phyloP scores from a whole-genome alignment of 2,888 invertebrate species.

The Amphipoea oculea region DNA sequence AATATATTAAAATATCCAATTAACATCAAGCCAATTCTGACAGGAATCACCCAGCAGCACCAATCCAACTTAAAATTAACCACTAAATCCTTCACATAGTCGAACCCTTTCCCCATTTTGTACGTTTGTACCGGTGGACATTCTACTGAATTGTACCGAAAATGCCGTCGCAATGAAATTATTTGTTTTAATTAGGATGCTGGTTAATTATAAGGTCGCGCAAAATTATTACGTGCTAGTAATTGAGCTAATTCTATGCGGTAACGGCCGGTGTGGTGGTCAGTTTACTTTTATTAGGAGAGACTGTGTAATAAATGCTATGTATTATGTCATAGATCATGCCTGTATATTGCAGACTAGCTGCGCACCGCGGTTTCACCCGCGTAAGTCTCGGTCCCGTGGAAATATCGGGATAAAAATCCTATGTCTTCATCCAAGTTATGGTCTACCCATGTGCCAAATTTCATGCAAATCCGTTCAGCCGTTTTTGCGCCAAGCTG shows the following conservation, averaged over 20 bases:
- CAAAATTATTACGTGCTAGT: slow-evolving; percentile 69
- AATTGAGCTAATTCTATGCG: slow-evolving; percentile 70
- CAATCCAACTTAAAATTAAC: slow-evolving; percentile 77
- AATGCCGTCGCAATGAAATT: slow-evolving; percentile 62
- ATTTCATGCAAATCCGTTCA: not conserved
- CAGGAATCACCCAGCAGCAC: slow-evolving; percentile 79
- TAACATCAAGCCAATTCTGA: slow-evolving; percentile 77
- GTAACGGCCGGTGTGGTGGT: slow-evolving; percentile 45
- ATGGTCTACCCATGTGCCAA: not conserved
- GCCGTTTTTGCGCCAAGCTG: not conserved
- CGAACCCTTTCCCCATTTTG: slow-evolving; percentile 75
- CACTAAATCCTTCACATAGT: slow-evolving; percentile 72
- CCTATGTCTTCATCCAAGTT: not conserved
- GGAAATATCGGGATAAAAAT: not conserved
- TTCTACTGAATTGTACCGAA: slow-evolving; percentile 61
- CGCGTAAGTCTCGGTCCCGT: not conserved
- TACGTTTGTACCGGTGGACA: slow-evolving; percentile 51
- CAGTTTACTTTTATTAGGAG: slow-evolving; percentile 24
- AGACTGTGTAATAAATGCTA: not conserved
- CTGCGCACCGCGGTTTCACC: not conserved
- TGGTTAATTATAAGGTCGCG: slow-evolving; percentile 78
- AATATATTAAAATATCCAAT: slow-evolving; percentile 78
- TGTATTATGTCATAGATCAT: not conserved
- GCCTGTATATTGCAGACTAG: not conserved
- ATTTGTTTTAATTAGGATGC: slow-evolving; percentile 81